Conservation (phyloP, 2,797 vertebrate species). For the Lepus oiostolus region DNA sequence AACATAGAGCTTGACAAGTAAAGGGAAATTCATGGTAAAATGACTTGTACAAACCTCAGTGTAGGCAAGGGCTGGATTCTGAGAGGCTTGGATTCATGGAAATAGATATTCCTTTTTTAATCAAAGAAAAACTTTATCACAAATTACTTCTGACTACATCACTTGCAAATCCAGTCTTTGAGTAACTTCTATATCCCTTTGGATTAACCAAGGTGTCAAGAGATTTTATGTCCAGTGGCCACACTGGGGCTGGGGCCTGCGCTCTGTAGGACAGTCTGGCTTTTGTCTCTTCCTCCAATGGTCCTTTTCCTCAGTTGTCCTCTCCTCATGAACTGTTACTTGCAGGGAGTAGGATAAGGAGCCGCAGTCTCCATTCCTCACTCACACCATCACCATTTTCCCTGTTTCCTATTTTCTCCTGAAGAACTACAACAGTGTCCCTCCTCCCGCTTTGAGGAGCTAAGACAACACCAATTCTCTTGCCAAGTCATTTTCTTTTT, state of each 20-base stretch:
- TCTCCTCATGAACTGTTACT: not conserved
- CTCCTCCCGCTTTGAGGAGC: not conserved
- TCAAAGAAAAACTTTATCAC: not conserved
- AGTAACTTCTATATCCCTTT: not conserved
- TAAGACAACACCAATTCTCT: not conserved
- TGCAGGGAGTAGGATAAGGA: not conserved
- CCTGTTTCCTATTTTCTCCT: not conserved
- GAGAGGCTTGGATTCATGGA: not conserved
- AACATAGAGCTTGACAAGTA: not conserved
- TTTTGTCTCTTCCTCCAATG: not conserved
- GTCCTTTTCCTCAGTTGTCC: not conserved
- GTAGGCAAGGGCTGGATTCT: not conserved
- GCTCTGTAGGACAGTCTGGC: not conserved
- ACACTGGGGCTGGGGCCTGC: not conserved
- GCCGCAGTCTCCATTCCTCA: not conserved
- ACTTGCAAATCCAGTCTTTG: not conserved
- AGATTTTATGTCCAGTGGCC: not conserved
- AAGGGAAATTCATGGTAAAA: not conserved
- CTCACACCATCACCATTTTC: not conserved
- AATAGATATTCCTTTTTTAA: not conserved
- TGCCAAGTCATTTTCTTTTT: not conserved
- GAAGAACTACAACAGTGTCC: not conserved
- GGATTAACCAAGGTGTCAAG: not conserved
- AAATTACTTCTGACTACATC: not conserved
- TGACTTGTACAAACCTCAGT: not conserved